These are phyloP conservation scores for Oedothorax gibbosus DNA, from an alignment of 1,140 invertebrate genomes.

Conservation along the genomic window DNA sequence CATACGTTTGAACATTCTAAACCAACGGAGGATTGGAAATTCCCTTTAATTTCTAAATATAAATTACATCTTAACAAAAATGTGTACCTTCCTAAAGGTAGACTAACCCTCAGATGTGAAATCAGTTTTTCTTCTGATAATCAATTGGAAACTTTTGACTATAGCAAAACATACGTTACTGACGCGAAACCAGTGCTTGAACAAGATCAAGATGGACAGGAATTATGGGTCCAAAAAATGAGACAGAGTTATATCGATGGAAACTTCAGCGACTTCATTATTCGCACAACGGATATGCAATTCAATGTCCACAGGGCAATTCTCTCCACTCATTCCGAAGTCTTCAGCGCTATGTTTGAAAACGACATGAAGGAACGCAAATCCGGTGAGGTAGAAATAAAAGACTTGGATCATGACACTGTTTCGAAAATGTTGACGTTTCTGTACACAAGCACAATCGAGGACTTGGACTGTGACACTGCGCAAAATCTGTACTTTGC, in stretches of 20 bases:
- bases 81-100: neutral
- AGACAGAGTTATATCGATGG: neutral
- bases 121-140: neutral
- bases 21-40: neutral
- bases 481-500: no score
- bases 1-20: no score
- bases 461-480: no score
- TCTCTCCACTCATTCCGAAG: constrained; percentile 66
- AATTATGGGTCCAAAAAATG: neutral
- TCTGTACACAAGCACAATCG: neutral
- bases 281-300: constrained; percentile 63
- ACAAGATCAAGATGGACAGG: neutral
- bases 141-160: neutral
- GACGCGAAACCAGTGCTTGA: no score
- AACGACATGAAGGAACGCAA: constrained; percentile 52
- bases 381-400: neutral
- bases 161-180: neutral
- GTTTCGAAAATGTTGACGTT: neutral
- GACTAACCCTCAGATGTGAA: neutral
- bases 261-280: constrained; percentile 63
- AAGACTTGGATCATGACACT: neutral
- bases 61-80: neutral
- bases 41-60: neutral
- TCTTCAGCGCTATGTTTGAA: constrained; percentile 67
- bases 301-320: constrained; percentile 67